These are phyloP conservation scores for Agelaius tricolor DNA, from an alignment of 2,113 vertebrate genomes.

Conservation along the genomic window DNA sequence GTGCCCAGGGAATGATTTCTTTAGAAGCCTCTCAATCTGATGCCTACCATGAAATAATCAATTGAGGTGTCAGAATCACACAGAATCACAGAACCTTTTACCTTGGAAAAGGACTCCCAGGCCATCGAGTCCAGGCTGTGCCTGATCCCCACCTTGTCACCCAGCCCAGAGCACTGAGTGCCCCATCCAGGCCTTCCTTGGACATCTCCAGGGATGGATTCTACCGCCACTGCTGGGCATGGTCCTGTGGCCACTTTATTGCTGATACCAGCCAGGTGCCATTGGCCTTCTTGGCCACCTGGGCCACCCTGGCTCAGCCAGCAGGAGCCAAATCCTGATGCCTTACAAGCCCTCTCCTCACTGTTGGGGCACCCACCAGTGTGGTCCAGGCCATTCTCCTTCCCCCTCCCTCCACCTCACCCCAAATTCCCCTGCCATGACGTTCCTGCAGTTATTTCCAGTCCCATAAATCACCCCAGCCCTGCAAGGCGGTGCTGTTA, in stretches of 20 bases:
- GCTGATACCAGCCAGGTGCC: background rate
- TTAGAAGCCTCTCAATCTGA: background rate
- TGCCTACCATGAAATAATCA: background rate
- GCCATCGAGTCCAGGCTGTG: background rate
- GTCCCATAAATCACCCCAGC: background rate
- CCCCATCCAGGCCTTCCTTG: accelerated
- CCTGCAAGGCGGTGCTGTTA: background rate
- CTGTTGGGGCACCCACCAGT: background rate
- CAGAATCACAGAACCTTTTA: background rate
- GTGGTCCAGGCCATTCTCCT: background rate
- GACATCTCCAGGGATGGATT: background rate
- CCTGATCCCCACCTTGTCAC: background rate
- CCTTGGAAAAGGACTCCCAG: background rate
- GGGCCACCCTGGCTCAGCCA: background rate
- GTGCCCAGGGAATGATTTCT: background rate
- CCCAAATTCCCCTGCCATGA: background rate
- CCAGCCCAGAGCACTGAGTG: background rate
- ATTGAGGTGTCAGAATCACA: background rate
- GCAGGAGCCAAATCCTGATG: background rate
- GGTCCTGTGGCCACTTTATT: background rate
- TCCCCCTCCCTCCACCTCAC: background rate
- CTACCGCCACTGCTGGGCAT: background rate
- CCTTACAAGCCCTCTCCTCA: background rate
- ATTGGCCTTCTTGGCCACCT: background rate
- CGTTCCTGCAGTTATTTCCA: background rate